Evolutionary conservation across 2,888 invertebrate species (phyloP).

Genomic region (Polymixis flavicincta): DNA sequence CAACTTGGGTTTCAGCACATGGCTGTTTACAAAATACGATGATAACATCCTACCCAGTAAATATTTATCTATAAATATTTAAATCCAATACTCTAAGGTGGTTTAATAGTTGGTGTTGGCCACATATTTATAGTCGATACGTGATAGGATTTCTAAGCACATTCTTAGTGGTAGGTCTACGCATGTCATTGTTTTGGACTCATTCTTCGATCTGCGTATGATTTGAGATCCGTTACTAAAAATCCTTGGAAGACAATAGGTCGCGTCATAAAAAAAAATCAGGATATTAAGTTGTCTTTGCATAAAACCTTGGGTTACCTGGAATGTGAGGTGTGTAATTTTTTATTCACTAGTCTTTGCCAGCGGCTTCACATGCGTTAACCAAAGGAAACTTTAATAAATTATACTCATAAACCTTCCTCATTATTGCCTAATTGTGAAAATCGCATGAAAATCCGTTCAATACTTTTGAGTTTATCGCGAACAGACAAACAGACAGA

Average conservation of each 20-base stretch:
- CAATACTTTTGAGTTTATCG: too few species aligned
- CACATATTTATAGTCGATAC: conserved; percentile 37
- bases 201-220: conserved; percentile 22
- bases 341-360: too few species aligned
- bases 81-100: conserved; percentile 7
- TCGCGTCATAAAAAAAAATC: conserved; percentile 19
- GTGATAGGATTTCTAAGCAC: conserved; percentile 39
- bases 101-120: conserved; percentile 13
- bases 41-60: neutral
- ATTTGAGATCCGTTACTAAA: conserved; percentile 22
- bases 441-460: too few species aligned
- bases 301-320: conserved; percentile 15
- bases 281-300: neutral
- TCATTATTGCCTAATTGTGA: too few species aligned
- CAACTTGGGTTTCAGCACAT: neutral
- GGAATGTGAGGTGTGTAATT: conserved; percentile 12
- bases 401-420: too few species aligned
- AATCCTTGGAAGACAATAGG: conserved; percentile 25
- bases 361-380: too few species aligned
- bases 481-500: too few species aligned
- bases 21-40: neutral
- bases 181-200: conserved; percentile 45
- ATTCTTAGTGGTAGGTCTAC: conserved; percentile 44
- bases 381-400: too few species aligned
- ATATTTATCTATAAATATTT: conserved; percentile 14